These are phyloP conservation scores for Disparrhopalites patrizii DNA, from an alignment of 2,888 invertebrate genomes.

Conservation along the genomic window DNA sequence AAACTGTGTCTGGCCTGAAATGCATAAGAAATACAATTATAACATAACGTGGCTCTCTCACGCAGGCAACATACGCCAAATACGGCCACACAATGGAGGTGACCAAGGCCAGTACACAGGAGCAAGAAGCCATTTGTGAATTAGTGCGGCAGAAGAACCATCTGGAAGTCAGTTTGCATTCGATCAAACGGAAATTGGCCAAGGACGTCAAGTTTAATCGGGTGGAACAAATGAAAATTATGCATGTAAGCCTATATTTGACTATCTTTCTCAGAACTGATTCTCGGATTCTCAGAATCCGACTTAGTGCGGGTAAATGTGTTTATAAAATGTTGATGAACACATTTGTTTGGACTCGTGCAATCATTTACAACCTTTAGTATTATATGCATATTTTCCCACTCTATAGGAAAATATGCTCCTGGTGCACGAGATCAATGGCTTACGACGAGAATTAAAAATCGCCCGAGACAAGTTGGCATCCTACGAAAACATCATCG, in stretches of 20 bases:
- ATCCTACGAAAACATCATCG: constrained; percentile 69
- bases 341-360: no score
- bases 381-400: not conserved
- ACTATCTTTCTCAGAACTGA: not conserved
- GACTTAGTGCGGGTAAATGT: no score
- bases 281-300: no score
- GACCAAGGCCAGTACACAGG: constrained; percentile 40
- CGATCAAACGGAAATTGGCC: constrained; percentile 55
- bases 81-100: constrained; percentile 44
- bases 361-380: not conserved
- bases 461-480: constrained; percentile 62
- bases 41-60: not conserved
- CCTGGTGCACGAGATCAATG: constrained; percentile 72
- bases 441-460: constrained; percentile 66
- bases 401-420: constrained; percentile 66
- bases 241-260: constrained; percentile 56
- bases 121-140: constrained; percentile 49
- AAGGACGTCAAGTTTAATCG: constrained; percentile 54
- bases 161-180: constrained; percentile 64
- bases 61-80: constrained; percentile 42
- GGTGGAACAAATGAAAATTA: constrained; percentile 61
- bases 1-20: no score
- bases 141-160: constrained; percentile 77
- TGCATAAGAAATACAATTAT: no score
- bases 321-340: no score